These are phyloP conservation scores for Agelastica alni DNA, from an alignment of 2,888 invertebrate genomes.

Conservation along the genomic window DNA sequence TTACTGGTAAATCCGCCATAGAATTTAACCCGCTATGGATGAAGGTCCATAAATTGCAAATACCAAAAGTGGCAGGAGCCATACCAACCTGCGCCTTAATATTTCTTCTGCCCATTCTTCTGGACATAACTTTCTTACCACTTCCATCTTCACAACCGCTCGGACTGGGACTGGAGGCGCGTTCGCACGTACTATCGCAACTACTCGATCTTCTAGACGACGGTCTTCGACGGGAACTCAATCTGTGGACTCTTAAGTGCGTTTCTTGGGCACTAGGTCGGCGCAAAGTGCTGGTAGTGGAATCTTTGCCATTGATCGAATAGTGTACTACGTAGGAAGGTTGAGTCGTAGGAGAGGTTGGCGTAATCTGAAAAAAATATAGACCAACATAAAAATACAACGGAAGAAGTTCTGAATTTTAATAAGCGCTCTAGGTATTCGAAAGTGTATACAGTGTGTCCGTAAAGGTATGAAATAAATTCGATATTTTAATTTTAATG, in stretches of 20 bases:
- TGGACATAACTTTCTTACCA: constrained; percentile 58
- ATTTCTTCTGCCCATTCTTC: constrained; percentile 84
- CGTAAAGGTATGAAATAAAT: no score
- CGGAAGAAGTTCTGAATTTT: no score
- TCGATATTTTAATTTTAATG: no score
- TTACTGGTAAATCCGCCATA: constrained; percentile 8
- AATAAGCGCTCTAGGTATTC: no score
- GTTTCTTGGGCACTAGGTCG: constrained; percentile 56
- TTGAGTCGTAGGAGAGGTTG: constrained; percentile 52
- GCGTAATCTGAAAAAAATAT: constrained; percentile 45
- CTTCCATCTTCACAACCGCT: constrained; percentile 52
- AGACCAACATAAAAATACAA: no score
- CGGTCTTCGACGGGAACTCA: constrained; percentile 43
- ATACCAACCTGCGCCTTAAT: constrained; percentile 74
- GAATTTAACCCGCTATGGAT: constrained; percentile 12
- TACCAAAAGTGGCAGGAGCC: constrained; percentile 5
- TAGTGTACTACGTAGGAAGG: constrained; percentile 69
- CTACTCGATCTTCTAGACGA: constrained; percentile 58
- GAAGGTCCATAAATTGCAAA: constrained; percentile 9
- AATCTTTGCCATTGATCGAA: constrained; percentile 66
- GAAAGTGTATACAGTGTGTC: no score
- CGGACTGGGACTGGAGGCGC: constrained; percentile 58
- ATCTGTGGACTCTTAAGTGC: constrained; percentile 61
- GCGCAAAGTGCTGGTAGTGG: constrained; percentile 58
- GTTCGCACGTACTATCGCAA: constrained; percentile 55